Base-by-base conservation (phyloP, 2,113 vertebrate species). In the Hiodon alosoides region DNA sequence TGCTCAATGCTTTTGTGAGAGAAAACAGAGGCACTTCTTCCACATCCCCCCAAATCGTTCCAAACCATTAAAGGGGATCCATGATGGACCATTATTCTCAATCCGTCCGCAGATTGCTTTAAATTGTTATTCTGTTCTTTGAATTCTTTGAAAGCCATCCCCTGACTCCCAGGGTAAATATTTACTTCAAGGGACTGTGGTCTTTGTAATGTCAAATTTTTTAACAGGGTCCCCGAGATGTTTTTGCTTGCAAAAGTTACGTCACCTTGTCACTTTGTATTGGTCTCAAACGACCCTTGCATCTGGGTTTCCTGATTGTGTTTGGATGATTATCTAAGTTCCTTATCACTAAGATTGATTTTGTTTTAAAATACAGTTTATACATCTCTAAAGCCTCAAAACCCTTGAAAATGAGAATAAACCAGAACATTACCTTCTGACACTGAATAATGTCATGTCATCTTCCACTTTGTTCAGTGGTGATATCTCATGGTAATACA, bases 11-110 rank as follows among this genome's bases (percentile, higher is more conserved):
- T 31, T 58, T 55, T 16, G 31, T 67, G 77, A 79, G 57, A 77
- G 70, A 76, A 78, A 61, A 69, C 77, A 79, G 73, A 51, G 64
- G 50, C 48, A 71, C 57, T 67, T 67, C 61, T 68, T 57, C 54
- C 65, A 59, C 31, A 59, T 7, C 52, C 6, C 9, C 16, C 46
- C 9, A 3, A 66, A 48, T 10, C 11, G 64, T 31, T 55, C 48
- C n/a, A 17, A 48, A 75, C 69, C 59, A 59, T 69, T 76, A 47
- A 55, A 67, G 68, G 5, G 60, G 57, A 16, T 55, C 14, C 14
- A 10, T 9, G 4, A 31, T 55, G 47, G 50, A 66, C 4, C 17
- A n/a, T 13, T 13, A 68, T 65, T 70, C 31, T 31, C 31, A 31
- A 53, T 67, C 65, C 51, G 73, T 57, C 52, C 50, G 31, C 14